Evolutionary conservation across 37 sponge, comb jelly and placozoan genomes (phyloP).

Genomic region (Beroe forskalii): DNA sequence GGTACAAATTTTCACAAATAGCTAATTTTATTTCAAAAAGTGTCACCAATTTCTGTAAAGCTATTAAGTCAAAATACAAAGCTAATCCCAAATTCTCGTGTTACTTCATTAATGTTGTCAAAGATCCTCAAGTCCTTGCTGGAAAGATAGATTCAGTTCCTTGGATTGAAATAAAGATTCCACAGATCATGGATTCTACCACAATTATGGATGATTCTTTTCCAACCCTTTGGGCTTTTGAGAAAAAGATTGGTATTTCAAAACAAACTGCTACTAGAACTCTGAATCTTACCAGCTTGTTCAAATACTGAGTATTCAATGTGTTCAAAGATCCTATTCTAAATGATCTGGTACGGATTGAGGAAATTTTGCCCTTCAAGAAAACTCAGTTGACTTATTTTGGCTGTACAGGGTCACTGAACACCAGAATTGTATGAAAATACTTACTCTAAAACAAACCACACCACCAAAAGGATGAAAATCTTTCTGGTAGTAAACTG

Average conservation of each 20-base stretch:
- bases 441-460: too few species aligned
- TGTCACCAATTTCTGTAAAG: slow-evolving; percentile 21
- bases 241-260: too few species aligned
- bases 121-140: background rate
- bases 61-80: background rate
- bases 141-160: background rate
- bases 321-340: background rate
- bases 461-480: too few species aligned
- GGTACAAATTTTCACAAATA: slow-evolving; percentile 2
- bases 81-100: background rate
- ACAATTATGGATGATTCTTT: background rate
- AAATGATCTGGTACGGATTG: background rate
- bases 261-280: too few species aligned
- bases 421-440: too few species aligned
- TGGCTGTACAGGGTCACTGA: background rate
- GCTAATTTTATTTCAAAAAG: slow-evolving; percentile 8
- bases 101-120: slow-evolving; percentile 23
- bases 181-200: background rate
- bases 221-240: background rate
- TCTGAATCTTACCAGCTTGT: too few species aligned
- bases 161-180: slow-evolving; percentile 1
- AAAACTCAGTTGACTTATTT: background rate
- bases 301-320: background rate
- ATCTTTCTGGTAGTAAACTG: too few species aligned
- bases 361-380: background rate